Evolutionary conservation across 2,888 invertebrate species (phyloP), one percentile per base, ranked within the genome.

Genomic region (Cantharis flavilabris): DNA sequence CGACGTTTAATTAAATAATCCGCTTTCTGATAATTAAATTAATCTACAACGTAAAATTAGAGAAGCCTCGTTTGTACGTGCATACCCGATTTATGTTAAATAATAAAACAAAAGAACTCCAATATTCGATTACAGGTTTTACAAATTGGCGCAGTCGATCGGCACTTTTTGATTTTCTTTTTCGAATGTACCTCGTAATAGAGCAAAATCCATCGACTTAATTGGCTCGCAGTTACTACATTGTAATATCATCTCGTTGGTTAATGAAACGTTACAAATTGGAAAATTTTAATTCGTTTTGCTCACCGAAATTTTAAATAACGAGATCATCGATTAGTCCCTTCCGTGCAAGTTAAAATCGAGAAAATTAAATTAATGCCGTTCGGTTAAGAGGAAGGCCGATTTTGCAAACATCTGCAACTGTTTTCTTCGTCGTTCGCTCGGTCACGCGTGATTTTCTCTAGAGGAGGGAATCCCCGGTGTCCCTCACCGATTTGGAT

Each of bases 1-100:
- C 65, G 26, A 67, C 65, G 20, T 67, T 67, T 67, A 67, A 67
- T 67, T 67, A 49, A 49, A 49, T 49, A 67, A 67, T 67, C 65
- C 26, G 23, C 65, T 26, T 13, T 67, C 49, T 49, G 49, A n/a
- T 49, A 49, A 49, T 49, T 49, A 49, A 49, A 49, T 49, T 49
- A 67, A 23, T 67, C 20, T 67, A 26, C n/a, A 23, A 67, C 26
- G 65, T 20, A 67, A 67, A 67, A 67, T 67, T 67, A 67, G 26
- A 23, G 23, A 23, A 67, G 23, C 18, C 65, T 13, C 65, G 20
- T 67, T 49, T 49, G 49, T 49, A 49, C 49, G 49, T 49, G 49
- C n/a, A 49, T n/a, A n/a, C n/a, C 7, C 49, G 49, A 49, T n/a
- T 49, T 26, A 26, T 7, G 9, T 26, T 49, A 49, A 49, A 49